Conservation (phyloP, 1,140 invertebrate genomes). For the Oppia nitens region DNA sequence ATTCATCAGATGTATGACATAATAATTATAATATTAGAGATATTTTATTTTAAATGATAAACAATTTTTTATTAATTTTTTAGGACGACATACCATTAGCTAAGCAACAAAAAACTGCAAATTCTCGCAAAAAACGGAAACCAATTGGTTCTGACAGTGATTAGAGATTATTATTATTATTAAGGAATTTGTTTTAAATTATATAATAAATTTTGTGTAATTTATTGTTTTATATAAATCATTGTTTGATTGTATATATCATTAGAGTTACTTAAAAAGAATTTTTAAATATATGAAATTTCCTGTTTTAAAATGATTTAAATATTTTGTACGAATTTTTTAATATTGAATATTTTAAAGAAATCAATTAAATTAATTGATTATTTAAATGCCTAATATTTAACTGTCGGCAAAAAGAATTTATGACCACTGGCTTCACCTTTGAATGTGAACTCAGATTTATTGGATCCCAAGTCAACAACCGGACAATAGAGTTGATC, state of each 20-base stretch:
- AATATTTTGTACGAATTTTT: background rate
- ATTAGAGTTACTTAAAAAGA: background rate
- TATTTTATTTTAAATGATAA: background rate
- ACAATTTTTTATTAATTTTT: constrained; percentile 16
- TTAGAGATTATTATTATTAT: no score
- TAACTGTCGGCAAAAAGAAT: background rate
- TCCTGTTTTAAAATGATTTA: background rate
- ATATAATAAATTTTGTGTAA: background rate
- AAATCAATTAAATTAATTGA: background rate
- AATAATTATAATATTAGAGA: no score
- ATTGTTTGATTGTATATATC: background rate
- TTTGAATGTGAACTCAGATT: background rate
- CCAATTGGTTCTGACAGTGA: constrained; percentile 61
- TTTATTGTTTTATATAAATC: background rate
- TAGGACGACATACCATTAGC: constrained; percentile 41
- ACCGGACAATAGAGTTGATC: constrained; percentile 13
- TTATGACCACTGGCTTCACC: constrained; percentile 8
- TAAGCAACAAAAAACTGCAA: constrained; percentile 59
- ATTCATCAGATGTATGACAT: constrained; percentile 51
- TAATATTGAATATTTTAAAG: background rate
- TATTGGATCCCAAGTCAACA: background rate
- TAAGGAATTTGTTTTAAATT: background rate
- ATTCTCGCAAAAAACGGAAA: constrained; percentile 70
- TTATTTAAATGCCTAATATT: background rate
- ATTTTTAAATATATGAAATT: background rate